Evolutionary conservation across 2,113 vertebrate genomes (phyloP), one percentile per base, ranked within the genome.

Genomic region (Oceanodroma tethys): DNA sequence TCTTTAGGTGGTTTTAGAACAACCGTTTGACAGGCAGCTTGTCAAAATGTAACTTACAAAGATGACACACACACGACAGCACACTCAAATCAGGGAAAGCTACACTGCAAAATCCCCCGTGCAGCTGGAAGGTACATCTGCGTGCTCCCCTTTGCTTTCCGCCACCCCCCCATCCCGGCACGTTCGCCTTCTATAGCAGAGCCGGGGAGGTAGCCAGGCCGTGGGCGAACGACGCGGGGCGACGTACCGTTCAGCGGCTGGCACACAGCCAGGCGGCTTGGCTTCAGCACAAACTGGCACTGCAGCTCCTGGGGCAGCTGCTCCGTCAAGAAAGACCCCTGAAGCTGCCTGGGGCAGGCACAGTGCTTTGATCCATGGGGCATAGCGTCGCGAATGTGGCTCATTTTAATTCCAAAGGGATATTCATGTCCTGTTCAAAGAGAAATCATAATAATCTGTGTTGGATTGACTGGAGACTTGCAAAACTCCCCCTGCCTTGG

Each of bases 381-480:
- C 75, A 97, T 94, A 6, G 98, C 97, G 0, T 99, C 98, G 16
- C 99, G 98, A 70, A 99, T 98, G 94, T 99, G 99, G 98, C 98
- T 99, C 99, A 99, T 99, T 98, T 99, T 99, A 82, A 99, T 99
- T 97, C 98, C 99, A 92, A 99, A 99, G 76, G 99, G 99, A 97
- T 99, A 99, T 96, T 99, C 99, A 12, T 99, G 99, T 60, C 99
- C 99, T 99, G 95, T 65, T 94, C 92, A 97, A 86, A 97, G 82
- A 96, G 79, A 97, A 97, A 97, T 66, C 48, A 53, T 60, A 90
- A 95, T 88, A 58, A 93, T 67, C 81, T 81, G 79, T 32, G 62
- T 83, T 53, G 72, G 81, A 82, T 80, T 84, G 92, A 70, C 62
- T 38, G 42, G 52, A 74, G 72, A 71, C 74, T 67, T 56, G 55